phyloP scores from a whole-genome alignment of 2,888 invertebrate species.

The Cryptops parisi region DNA sequence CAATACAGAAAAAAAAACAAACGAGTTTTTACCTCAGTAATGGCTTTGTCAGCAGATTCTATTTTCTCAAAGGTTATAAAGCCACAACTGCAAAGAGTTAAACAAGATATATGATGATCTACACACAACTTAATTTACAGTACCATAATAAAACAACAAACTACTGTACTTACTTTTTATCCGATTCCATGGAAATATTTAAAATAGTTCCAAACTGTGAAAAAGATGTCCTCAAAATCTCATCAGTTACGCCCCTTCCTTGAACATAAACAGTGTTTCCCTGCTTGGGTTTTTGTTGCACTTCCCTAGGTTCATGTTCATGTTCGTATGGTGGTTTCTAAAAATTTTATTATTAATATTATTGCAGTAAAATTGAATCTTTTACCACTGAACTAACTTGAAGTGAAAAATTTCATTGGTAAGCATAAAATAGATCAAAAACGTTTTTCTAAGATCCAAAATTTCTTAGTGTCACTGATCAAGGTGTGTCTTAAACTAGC shows the following conservation, averaged over 20 bases:
- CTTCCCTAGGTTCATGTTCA: slow-evolving; percentile 37
- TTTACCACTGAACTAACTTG: neutral
- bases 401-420: neutral
- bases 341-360: neutral
- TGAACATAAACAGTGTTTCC: slow-evolving; percentile 72
- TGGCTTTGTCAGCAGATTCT: slow-evolving; percentile 71
- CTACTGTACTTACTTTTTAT: slow-evolving; percentile 46
- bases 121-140: too few relatives aligned
- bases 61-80: slow-evolving; percentile 84
- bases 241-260: slow-evolving; percentile 63
- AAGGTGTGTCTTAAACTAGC: too few relatives aligned
- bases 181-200: slow-evolving; percentile 68
- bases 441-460: too few relatives aligned
- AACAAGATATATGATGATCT: neutral
- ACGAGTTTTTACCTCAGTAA: slow-evolving; percentile 43
- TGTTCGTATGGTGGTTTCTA: slow-evolving; percentile 48
- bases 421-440: too few relatives aligned
- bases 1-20: too few relatives aligned
- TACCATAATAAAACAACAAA: neutral
- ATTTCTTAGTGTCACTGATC: too few relatives aligned
- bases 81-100: slow-evolving; percentile 50
- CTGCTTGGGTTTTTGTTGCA: slow-evolving; percentile 47
- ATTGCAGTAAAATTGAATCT: neutral
- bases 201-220: slow-evolving; percentile 57
- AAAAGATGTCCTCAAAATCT: slow-evolving; percentile 59